These are phyloP conservation scores for Parotia lawesii DNA, from an alignment of 2,113 vertebrate genomes.

Conservation along the genomic window DNA sequence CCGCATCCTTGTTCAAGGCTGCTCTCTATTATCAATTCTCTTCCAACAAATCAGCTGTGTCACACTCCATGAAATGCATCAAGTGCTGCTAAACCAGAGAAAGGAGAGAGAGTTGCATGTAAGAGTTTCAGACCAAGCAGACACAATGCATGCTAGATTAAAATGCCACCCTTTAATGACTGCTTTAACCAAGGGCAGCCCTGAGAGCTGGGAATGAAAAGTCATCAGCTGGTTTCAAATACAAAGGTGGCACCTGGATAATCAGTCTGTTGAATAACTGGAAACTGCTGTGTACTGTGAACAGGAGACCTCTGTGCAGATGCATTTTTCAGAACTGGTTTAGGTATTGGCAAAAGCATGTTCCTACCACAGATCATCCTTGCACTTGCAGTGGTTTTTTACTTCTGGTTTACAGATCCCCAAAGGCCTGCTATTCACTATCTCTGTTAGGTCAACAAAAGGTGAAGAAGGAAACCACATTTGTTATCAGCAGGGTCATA, in stretches of 20 bases:
- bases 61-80: background rate
- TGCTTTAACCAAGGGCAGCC: background rate
- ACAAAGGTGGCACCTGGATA: background rate
- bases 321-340: background rate
- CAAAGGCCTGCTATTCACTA: background rate
- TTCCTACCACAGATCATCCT: background rate
- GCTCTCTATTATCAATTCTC: constrained; percentile 7
- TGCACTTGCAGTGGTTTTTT: background rate
- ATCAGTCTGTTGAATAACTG: background rate
- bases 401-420: background rate
- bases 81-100: background rate
- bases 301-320: background rate
- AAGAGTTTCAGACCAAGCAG: background rate
- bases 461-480: background rate
- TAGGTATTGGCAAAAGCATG: background rate
- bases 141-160: background rate
- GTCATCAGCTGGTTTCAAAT: background rate
- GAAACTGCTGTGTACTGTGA: background rate
- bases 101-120: background rate
- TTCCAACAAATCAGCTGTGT: background rate
- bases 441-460: background rate
- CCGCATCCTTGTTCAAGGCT: background rate
- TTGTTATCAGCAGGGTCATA: background rate
- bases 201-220: background rate
- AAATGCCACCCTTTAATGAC: background rate